These are phyloP conservation scores for Brachionus asplanchnoidis DNA, from an alignment of 1,140 invertebrate species.

Conservation along the genomic window DNA sequence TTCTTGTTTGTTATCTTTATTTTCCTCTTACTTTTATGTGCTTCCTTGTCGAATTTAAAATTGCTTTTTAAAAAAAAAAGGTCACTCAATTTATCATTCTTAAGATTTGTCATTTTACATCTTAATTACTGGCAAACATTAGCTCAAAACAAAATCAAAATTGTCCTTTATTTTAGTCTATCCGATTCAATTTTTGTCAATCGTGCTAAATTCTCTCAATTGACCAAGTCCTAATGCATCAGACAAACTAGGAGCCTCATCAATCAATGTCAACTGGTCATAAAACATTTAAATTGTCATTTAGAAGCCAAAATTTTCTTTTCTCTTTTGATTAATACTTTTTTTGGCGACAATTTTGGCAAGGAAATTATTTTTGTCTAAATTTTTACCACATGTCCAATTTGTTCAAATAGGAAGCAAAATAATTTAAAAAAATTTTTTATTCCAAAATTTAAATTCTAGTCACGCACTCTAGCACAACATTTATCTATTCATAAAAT, in stretches of 20 bases:
- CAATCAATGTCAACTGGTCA: background rate
- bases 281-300: background rate
- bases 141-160: background rate
- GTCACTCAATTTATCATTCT: constrained; percentile 14
- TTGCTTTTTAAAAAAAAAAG: background rate
- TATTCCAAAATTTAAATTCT: background rate
- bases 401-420: background rate
- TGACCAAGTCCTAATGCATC: background rate
- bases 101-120: background rate
- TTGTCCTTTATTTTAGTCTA: background rate
- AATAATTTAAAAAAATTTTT: background rate
- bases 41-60: background rate
- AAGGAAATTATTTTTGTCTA: background rate
- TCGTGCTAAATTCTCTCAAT: background rate
- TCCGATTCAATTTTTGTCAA: background rate
- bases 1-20: background rate
- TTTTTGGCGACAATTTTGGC: background rate
- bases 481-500: background rate
- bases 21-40: background rate
- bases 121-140: background rate
- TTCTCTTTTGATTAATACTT: background rate
- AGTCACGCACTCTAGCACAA: background rate
- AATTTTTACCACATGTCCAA: background rate
- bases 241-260: background rate
- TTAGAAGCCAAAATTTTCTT: background rate